Evolutionary conservation across 1,140 invertebrate genomes (phyloP).

Genomic region (Sweltsa coloradensis): DNA sequence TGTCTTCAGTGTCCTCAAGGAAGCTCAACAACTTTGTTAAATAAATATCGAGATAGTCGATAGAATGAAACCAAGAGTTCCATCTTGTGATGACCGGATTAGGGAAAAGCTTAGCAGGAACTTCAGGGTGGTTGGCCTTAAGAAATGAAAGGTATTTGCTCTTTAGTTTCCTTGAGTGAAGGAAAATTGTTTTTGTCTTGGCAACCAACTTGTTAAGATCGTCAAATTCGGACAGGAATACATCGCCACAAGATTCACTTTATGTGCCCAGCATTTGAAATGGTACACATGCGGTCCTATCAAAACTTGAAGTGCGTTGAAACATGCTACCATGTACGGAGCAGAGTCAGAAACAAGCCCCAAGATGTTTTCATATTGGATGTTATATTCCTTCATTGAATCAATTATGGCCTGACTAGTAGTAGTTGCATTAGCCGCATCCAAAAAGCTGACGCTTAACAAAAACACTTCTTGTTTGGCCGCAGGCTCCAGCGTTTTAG

Average conservation of each 20-base stretch:
- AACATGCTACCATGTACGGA: constrained; percentile 5
- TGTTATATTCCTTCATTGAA: background rate
- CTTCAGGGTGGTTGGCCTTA: no score
- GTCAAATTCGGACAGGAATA: no score
- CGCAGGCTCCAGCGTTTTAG: background rate
- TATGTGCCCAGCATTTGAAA: constrained; percentile 6
- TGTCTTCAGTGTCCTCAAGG: no score
- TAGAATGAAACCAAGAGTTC: no score
- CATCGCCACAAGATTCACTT: constrained; percentile 7
- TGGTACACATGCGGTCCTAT: constrained; percentile 1
- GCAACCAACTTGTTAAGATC: no score
- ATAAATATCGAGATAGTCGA: no score
- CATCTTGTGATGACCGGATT: no score
- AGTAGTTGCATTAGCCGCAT: constrained; percentile 2
- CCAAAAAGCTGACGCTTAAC: constrained; percentile 2
- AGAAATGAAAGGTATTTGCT: no score
- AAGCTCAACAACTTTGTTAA: no score
- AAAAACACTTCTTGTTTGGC: constrained; percentile 3
- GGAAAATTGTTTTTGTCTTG: no score
- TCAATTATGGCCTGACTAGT: constrained; percentile 1
- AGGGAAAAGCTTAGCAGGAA: no score
- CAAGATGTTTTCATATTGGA: constrained; percentile 2
- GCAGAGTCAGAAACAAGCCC: constrained; percentile 7
- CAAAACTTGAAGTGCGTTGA: constrained; percentile 2
- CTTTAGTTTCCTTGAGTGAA: no score